Percentiles rank a stretch among this genome's conserved stretches.
Evolutionary conservation across 2,888 invertebrate species (phyloP).

Genomic region (Hedya salicella): DNA sequence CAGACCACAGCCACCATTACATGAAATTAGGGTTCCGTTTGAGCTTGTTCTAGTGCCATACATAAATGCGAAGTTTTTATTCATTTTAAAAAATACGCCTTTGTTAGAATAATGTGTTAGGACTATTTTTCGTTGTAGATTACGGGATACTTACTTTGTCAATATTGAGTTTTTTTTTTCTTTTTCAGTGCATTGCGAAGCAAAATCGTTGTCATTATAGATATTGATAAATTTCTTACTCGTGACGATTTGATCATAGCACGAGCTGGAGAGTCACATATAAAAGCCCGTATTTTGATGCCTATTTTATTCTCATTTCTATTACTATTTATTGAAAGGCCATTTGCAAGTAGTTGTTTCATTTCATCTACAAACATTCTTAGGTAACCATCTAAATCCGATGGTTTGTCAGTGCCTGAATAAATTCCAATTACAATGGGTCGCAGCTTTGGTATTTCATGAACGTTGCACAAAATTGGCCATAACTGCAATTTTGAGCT

Average conservation of each 20-base stretch:
- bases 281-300: neutral
- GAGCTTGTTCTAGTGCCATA: no score
- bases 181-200: no score
- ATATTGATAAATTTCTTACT: no score
- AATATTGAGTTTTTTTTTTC: no score
- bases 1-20: no score
- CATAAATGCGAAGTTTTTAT: no score
- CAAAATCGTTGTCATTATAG: no score
- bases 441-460: neutral
- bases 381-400: neutral
- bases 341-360: neutral
- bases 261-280: constrained; percentile 2
- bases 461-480: neutral
- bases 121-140: no score
- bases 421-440: constrained; percentile 7
- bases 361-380: constrained; percentile 7
- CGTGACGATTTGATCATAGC: neutral
- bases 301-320: neutral
- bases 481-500: neutral
- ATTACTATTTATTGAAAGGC: neutral
- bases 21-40: no score
- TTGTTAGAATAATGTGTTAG: no score
- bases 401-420: neutral
- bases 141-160: no score
- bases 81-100: no score